A percentile compares a stretch with the other conserved stretches of the same genome.
phyloP scores from a whole-genome alignment of 2,797 vertebrate species.

The Falco columbarius region DNA sequence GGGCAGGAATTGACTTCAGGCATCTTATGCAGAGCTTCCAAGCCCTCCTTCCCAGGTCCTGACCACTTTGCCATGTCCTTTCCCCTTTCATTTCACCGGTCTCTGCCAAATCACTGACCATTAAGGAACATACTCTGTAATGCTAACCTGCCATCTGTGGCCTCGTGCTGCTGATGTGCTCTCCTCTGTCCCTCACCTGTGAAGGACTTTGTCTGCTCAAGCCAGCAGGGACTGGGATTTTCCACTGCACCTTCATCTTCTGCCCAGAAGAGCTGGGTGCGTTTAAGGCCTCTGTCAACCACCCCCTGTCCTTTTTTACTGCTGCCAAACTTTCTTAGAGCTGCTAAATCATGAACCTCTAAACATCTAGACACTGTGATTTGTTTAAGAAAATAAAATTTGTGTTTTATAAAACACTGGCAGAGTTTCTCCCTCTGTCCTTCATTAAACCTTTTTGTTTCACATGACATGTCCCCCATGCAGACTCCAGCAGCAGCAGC shows the following conservation, averaged over 20 bases:
- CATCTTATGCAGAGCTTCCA: not conserved
- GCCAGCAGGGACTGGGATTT: not conserved
- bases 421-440: slow-evolving; percentile 40
- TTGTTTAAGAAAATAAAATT: slow-evolving; percentile 70
- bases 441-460: slow-evolving; percentile 43
- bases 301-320: not conserved
- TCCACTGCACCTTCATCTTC: not conserved
- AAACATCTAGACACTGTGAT: slow-evolving; percentile 31
- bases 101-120: not conserved
- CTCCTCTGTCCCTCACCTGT: slow-evolving; percentile 11
- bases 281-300: not conserved
- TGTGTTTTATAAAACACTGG: slow-evolving; percentile 63
- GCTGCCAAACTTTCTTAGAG: slow-evolving; percentile 39
- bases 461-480: not conserved
- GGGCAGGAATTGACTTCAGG: not conserved
- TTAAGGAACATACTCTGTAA: not conserved
- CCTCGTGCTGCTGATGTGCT: not conserved
- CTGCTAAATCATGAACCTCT: slow-evolving; percentile 59
- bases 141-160: not conserved
- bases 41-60: not conserved
- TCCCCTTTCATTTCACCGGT: not conserved
- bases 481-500: slow-evolving; percentile 33
- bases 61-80: not conserved
- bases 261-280: not conserved
- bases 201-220: slow-evolving; percentile 20